phyloP scores from a whole-genome alignment of 2,888 invertebrate species.

The Eumacrocentrus americanus region DNA sequence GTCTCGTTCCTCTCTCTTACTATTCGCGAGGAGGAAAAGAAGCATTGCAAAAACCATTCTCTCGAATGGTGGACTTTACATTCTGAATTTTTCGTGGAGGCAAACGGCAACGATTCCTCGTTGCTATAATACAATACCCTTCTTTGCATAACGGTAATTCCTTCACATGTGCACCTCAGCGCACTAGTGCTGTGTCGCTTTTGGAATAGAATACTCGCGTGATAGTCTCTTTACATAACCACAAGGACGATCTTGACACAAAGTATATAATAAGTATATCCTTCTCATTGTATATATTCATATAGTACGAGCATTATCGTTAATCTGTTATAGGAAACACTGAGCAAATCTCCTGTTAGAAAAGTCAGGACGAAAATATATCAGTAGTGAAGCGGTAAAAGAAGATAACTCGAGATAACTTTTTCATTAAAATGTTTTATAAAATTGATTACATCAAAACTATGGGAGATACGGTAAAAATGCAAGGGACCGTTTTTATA shows the following conservation, averaged over 20 bases:
- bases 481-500: too few relatives aligned
- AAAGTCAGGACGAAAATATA: too few relatives aligned
- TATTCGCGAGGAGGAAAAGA: neutral
- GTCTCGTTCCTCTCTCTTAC: neutral
- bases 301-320: too few relatives aligned
- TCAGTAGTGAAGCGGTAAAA: too few relatives aligned
- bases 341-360: too few relatives aligned
- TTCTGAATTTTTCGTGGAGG: conserved; percentile 15
- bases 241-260: conserved; percentile 26
- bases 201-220: conserved; percentile 6
- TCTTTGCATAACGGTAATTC: conserved; percentile 27
- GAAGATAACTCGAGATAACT: too few relatives aligned
- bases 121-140: conserved; percentile 14
- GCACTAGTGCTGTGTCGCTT: conserved; percentile 1
- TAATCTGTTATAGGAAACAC: too few relatives aligned
- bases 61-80: conserved; percentile 18
- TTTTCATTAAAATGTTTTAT: too few relatives aligned
- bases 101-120: conserved; percentile 4
- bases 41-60: conserved; percentile 22
- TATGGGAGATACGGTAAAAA: too few relatives aligned
- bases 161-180: conserved; percentile 13
- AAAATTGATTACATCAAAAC: too few relatives aligned
- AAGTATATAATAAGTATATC: conserved; percentile 13
- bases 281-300: conserved; percentile 7
- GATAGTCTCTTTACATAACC: conserved; percentile 22